phyloP scores from a whole-genome alignment of 2,888 invertebrate genomes.

The Parascotia fuliginaria region DNA sequence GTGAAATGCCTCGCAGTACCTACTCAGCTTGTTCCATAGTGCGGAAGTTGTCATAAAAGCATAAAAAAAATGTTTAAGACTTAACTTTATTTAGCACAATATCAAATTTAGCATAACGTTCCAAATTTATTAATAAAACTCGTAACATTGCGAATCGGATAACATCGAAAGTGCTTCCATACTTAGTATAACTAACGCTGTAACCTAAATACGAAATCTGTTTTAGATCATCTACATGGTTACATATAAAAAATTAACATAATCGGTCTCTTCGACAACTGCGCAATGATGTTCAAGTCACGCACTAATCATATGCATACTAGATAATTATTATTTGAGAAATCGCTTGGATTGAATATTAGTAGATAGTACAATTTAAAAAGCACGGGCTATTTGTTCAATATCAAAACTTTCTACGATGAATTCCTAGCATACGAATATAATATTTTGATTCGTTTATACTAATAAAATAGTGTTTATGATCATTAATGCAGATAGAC shows the following conservation, averaged over 20 bases:
- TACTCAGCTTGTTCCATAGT: no score
- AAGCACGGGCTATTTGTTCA: not conserved
- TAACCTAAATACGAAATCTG: slow-evolving; percentile 8
- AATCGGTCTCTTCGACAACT: slow-evolving; percentile 1
- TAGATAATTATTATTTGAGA: slow-evolving; percentile 26
- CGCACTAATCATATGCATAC: slow-evolving; percentile 15
- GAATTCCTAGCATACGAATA: no score
- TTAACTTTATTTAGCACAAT: no score
- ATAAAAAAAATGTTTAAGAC: no score
- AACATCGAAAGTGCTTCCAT: slow-evolving; percentile 6
- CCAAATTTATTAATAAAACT: no score
- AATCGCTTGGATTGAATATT: slow-evolving; percentile 25
- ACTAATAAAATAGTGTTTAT: not conserved
- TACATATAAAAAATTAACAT: slow-evolving; percentile 4
- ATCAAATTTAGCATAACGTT: no score
- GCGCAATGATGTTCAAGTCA: slow-evolving; percentile 23
- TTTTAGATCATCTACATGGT: not conserved
- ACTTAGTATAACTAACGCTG: not conserved
- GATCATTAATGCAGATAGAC: no score
- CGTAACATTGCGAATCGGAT: not conserved
- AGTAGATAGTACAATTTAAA: slow-evolving; percentile 11
- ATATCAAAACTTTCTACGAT: not conserved
- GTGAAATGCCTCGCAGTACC: no score
- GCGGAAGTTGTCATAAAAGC: no score
- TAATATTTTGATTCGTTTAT: no score